Percentiles rank a stretch among this genome's conserved stretches.
These are phyloP conservation scores for Tiliacea aurago DNA, from an alignment of 2,888 invertebrate genomes.

Conservation along the genomic window DNA sequence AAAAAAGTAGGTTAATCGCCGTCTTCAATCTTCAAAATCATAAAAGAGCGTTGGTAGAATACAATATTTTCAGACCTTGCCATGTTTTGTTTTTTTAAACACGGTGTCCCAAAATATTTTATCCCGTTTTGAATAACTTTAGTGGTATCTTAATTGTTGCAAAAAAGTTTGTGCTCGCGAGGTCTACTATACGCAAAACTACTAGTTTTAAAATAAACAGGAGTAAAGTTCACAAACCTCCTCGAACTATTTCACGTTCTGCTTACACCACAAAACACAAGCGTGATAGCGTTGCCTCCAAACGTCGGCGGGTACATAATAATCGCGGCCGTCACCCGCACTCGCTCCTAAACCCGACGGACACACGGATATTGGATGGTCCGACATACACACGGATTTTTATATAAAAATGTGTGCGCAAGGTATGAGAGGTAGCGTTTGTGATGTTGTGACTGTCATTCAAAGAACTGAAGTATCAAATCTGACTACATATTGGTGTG, in stretches of 20 bases:
- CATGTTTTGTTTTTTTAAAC: too few species aligned
- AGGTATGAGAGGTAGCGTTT: slow-evolving; percentile 40
- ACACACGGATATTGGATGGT: slow-evolving; percentile 78
- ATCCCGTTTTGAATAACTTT: too few species aligned
- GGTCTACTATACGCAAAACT: too few species aligned
- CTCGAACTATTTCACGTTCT: slow-evolving; percentile 6
- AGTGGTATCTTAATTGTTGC: too few species aligned
- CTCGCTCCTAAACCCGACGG: slow-evolving; percentile 67
- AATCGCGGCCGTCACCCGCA: slow-evolving; percentile 71
- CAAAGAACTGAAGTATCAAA: not conserved
- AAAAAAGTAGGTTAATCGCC: too few species aligned
- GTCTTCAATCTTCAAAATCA: too few species aligned
- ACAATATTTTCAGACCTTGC: too few species aligned
- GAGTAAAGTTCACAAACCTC: not conserved
- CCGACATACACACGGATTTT: slow-evolving; percentile 71
- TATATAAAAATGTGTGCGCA: slow-evolving; percentile 64
- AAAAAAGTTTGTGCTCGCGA: too few species aligned
- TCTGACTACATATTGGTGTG: not conserved
- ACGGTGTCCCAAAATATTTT: too few species aligned
- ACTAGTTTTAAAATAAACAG: not conserved
- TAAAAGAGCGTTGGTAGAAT: too few species aligned
- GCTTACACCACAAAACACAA: slow-evolving; percentile 37
- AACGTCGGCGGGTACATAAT: slow-evolving; percentile 63
- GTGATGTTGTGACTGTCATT: not conserved
- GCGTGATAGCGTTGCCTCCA: slow-evolving; percentile 28